Base-by-base conservation (phyloP, 2,797 vertebrate genomes). In the Epinephelus coioides region DNA sequence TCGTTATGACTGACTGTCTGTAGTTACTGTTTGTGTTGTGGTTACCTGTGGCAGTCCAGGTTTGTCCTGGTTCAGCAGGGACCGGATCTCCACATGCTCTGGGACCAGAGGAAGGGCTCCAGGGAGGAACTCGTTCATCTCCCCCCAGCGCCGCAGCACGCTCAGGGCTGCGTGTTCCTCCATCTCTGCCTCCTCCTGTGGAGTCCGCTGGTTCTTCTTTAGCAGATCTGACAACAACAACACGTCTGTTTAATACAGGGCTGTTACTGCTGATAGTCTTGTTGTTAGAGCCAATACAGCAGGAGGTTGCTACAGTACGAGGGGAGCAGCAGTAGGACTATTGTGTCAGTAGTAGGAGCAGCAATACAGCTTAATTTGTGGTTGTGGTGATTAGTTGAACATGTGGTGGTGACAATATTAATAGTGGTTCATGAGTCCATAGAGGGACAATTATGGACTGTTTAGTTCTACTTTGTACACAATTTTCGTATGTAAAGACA, bases 1-100 rank as follows among this genome's bases (percentile, higher is more conserved):
- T n/a, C 40, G n/a, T 25, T 63, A 25, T 51, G 27, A 23, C 3
- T 14, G 3, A 43, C 4, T 46, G 8, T 27, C 6, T 62, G 23
- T 57, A 11, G 30, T 27, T 23, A 2, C 7, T 23, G 18, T 46
- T 11, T 23, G 27, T 60, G 30, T 11, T 23, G 30, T 12, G 5
- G 4, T 57, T 79, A 98, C 97, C 97, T 98, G 97, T 25, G 96
- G 95, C 25, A 99, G 92, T 18, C 97, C 97, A 0, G 96, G 97
- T 64, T 90, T 98, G 23, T 95, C 95, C 0, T 84, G 69, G 81
- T 95, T 96, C 79, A 95, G 89, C 70, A 99, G 95, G 7, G 97
- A 95, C 65, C 97, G 92, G 25, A 95, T 93, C 91, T 99, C 98
- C 75, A 99, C 95, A 0, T 99, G 98, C 69, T 99, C 98, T 0